phyloP scores from a whole-genome alignment of 1,140 invertebrate species.

The Macrocentrus cingulum region DNA sequence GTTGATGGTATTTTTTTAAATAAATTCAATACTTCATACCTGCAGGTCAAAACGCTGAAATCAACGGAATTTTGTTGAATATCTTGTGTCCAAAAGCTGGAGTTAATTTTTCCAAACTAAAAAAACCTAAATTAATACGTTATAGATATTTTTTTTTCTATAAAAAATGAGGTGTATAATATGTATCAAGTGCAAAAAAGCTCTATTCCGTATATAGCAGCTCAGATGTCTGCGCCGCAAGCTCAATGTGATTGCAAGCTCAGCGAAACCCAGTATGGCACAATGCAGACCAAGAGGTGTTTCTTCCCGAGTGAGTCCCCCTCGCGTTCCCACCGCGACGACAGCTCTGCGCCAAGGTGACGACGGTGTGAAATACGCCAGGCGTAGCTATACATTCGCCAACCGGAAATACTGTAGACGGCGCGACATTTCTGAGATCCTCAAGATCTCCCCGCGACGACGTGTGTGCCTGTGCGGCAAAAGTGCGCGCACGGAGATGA shows the following conservation, averaged over 20 bases:
- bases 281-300: neutral
- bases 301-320: slow-evolving; percentile 10
- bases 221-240: slow-evolving; percentile 17
- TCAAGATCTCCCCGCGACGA: slow-evolving; percentile 7
- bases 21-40: too few species aligned
- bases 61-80: too few species aligned
- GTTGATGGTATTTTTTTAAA: too few species aligned
- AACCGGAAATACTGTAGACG: slow-evolving; percentile 25
- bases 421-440: slow-evolving; percentile 11
- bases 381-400: slow-evolving; percentile 12
- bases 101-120: too few species aligned
- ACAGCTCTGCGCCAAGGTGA: neutral
- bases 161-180: too few species aligned
- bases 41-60: too few species aligned
- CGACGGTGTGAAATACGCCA: neutral
- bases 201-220: neutral
- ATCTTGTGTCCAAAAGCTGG: too few species aligned
- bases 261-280: neutral
- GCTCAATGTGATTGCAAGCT: slow-evolving; percentile 19
- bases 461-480: neutral
- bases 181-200: neutral
- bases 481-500: neutral
- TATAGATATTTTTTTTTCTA: too few species aligned
- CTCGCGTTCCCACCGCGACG: neutral
- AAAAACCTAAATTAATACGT: too few species aligned